These are phyloP conservation scores for Matsumyia berberina DNA, from an alignment of 2,888 invertebrate genomes.

Conservation along the genomic window DNA sequence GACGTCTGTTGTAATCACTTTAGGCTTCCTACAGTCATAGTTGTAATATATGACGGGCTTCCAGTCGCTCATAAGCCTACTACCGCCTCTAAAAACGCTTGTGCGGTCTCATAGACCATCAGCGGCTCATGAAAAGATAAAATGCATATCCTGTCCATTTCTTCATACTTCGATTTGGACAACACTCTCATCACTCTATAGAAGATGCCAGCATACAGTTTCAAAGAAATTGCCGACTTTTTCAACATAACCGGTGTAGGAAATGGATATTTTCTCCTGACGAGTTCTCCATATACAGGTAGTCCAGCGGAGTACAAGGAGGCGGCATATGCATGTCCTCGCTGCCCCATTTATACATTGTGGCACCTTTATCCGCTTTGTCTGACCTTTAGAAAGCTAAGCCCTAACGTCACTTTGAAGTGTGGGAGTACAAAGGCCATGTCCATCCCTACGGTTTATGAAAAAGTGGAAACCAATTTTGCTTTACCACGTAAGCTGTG, in stretches of 20 bases:
- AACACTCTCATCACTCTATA: background rate
- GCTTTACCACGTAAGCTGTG: too few relatives aligned
- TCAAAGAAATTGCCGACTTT: conserved; percentile 23
- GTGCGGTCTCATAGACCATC: background rate
- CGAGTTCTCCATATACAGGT: conserved; percentile 6
- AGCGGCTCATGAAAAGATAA: conserved; percentile 31
- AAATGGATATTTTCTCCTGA: conserved; percentile 22
- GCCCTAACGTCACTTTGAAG: background rate
- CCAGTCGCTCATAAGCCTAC: conserved; percentile 32
- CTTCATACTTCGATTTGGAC: background rate
- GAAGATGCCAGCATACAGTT: conserved; percentile 36
- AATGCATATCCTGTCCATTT: conserved; percentile 24
- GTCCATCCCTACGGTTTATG: too few relatives aligned
- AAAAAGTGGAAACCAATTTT: too few relatives aligned
- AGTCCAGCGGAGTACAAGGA: conserved; percentile 43
- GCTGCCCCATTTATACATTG: conserved; percentile 41
- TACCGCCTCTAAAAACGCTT: conserved; percentile 17
- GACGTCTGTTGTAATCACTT: background rate
- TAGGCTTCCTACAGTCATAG: conserved; percentile 1
- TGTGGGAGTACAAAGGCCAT: too few relatives aligned
- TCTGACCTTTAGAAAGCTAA: conserved; percentile 28
- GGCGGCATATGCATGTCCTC: conserved; percentile 41
- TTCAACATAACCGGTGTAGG: conserved; percentile 7
- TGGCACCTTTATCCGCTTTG: conserved; percentile 24
- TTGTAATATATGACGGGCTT: conserved; percentile 37